Evolutionary conservation across 2,113 vertebrate species (phyloP).

Genomic region (Tragelaphus buxtoni): DNA sequence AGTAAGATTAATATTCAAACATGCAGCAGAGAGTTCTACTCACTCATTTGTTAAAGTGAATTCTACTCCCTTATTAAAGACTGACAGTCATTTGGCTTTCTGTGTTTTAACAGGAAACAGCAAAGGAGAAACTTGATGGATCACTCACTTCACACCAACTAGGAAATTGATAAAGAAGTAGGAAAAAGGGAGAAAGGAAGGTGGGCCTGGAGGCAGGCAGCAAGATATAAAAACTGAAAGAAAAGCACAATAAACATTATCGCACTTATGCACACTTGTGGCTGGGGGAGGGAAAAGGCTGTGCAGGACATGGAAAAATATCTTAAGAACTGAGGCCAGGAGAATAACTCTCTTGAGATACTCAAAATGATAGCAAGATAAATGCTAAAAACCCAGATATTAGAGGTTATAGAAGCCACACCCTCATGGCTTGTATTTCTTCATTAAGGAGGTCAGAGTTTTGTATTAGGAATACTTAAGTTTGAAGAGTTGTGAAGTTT

Average conservation of each 20-base stretch:
- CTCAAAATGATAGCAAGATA: neutral
- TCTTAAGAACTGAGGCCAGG: neutral
- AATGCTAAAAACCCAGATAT: neutral
- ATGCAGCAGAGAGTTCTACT: neutral
- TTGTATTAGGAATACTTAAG: neutral
- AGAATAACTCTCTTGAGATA: neutral
- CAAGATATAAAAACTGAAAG: neutral
- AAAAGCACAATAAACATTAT: neutral
- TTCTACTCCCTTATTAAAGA: neutral
- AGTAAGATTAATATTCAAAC: neutral
- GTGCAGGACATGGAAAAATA: neutral
- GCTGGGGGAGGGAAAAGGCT: neutral
- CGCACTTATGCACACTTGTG: neutral
- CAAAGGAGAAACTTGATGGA: neutral
- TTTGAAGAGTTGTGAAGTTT: neutral
- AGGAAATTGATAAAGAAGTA: neutral
- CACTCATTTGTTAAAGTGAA: neutral
- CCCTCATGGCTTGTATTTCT: neutral
- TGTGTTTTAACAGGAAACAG: neutral
- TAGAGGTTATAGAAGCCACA: neutral
- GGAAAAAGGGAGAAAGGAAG: neutral
- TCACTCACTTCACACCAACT: neutral
- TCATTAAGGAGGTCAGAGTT: neutral
- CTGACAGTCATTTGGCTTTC: neutral
- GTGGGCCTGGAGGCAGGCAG: rapidly evolving